Conservation (phyloP, 2,113 vertebrate genomes). For the Apeltes quadracus region DNA sequence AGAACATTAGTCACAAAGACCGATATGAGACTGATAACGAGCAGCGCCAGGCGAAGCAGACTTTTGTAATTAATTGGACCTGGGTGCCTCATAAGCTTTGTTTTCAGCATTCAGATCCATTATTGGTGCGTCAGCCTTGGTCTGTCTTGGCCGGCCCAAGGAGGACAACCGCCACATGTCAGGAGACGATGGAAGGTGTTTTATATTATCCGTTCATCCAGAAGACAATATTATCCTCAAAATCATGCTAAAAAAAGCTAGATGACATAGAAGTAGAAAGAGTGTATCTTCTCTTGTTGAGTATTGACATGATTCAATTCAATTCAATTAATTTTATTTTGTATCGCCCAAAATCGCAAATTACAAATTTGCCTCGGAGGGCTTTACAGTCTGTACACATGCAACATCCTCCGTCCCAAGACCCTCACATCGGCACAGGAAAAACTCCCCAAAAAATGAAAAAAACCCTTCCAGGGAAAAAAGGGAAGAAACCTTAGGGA, state of each 20-base stretch:
- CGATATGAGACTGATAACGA: constrained; percentile 63
- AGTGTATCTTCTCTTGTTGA: not conserved
- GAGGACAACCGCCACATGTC: constrained; percentile 59
- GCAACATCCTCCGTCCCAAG: too few relatives aligned
- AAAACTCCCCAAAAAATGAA: too few relatives aligned
- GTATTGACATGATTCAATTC: not conserved
- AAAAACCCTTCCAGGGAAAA: too few relatives aligned
- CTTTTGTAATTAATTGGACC: constrained; percentile 63
- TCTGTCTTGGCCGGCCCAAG: constrained; percentile 48
- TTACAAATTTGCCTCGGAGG: too few relatives aligned
- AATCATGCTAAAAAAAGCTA: not conserved
- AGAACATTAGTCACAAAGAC: constrained; percentile 51
- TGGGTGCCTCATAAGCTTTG: constrained; percentile 46
- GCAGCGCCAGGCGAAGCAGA: constrained; percentile 46
- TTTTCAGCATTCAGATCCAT: constrained; percentile 52
- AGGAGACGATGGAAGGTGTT: constrained; percentile 5
- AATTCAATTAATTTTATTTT: too few relatives aligned
- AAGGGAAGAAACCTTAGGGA: too few relatives aligned
- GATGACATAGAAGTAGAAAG: not conserved
- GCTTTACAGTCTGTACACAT: too few relatives aligned
- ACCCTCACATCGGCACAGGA: too few relatives aligned
- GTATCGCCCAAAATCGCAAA: too few relatives aligned
- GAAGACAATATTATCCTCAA: not conserved
- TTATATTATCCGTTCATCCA: not conserved
- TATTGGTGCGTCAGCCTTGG: constrained; percentile 51